Percentiles rank a stretch among this genome's conserved stretches.
phyloP scores from a whole-genome alignment of 2,797 vertebrate species.

The Enteromius paludinosus region DNA sequence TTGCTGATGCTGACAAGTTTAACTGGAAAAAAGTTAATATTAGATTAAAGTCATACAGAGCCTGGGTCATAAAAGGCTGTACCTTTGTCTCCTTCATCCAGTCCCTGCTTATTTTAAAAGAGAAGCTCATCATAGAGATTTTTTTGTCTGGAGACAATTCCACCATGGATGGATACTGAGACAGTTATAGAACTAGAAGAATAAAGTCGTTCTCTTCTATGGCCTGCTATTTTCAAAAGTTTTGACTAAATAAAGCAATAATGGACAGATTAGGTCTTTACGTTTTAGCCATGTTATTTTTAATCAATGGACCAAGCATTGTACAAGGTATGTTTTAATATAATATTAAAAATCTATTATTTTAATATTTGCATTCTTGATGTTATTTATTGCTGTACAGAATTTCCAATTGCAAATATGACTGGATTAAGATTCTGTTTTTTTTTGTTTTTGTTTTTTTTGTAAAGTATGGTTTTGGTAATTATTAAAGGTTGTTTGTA shows the following conservation, averaged over 20 bases:
- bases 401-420: neutral
- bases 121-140: slow-evolving; percentile 47
- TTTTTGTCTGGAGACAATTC: neutral
- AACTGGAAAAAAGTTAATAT: slow-evolving; percentile 77
- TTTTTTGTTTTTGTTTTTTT: neutral
- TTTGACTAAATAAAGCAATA: slow-evolving; percentile 29
- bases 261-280: slow-evolving; percentile 67
- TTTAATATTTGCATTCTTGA: neutral
- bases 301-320: slow-evolving; percentile 62
- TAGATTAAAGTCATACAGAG: slow-evolving; percentile 73
- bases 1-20: slow-evolving; percentile 70
- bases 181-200: neutral
- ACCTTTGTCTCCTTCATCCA: slow-evolving; percentile 55
- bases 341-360: neutral
- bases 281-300: slow-evolving; percentile 65
- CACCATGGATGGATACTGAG: slow-evolving; percentile 2
- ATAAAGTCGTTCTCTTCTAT: neutral
- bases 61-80: slow-evolving; percentile 68
- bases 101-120: slow-evolving; percentile 37
- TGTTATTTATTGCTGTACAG: neutral
- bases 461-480: neutral
- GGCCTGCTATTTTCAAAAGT: neutral
- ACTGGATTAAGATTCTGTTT: neutral
- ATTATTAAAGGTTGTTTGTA: neutral
- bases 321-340: slow-evolving; percentile 67